A percentile compares a stretch with the other conserved stretches of the same genome.
Evolutionary conservation across 2,888 invertebrate genomes (phyloP).

Genomic region (Apodemia hepburni): DNA sequence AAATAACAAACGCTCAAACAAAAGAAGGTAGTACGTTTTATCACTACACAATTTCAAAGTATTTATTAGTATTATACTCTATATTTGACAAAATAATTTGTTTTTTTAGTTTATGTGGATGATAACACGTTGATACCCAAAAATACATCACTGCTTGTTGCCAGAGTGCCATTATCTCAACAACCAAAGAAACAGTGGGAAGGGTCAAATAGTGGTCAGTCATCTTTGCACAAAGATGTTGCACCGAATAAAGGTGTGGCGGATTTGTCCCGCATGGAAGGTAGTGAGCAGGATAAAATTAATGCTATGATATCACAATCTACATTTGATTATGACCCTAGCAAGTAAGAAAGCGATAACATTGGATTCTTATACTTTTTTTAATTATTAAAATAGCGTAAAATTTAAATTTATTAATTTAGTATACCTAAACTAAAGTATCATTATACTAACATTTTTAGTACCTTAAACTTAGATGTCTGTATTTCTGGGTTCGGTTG

Average conservation of each 20-base stretch:
- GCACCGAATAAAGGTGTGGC: constrained; percentile 84
- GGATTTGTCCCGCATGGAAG: constrained; percentile 93
- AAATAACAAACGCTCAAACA: constrained; percentile 97
- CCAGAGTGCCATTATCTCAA: constrained; percentile 92
- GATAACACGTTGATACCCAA: constrained; percentile 96
- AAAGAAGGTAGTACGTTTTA: constrained; percentile 88
- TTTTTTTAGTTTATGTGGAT: constrained; percentile 91
- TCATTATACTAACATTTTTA: not conserved
- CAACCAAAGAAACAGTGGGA: constrained; percentile 91
- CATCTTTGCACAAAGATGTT: constrained; percentile 66
- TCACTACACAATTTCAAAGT: not conserved
- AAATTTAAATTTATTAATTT: not conserved
- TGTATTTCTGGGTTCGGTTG: too few species aligned
- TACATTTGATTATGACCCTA: constrained; percentile 97
- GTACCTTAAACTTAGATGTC: too few species aligned
- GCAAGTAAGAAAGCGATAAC: constrained; percentile 86
- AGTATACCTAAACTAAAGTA: not conserved
- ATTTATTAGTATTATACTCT: constrained; percentile 8
- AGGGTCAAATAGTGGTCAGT: constrained; percentile 68
- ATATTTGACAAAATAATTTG: constrained; percentile 21
- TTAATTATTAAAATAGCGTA: not conserved
- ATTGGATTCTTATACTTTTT: not conserved
- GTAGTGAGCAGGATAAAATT: constrained; percentile 98
- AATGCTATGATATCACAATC: constrained; percentile 98
- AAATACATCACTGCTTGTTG: constrained; percentile 97